Base-by-base conservation (phyloP, 92 coral and sea anemone species). In the Epizoanthus rinbou region DNA sequence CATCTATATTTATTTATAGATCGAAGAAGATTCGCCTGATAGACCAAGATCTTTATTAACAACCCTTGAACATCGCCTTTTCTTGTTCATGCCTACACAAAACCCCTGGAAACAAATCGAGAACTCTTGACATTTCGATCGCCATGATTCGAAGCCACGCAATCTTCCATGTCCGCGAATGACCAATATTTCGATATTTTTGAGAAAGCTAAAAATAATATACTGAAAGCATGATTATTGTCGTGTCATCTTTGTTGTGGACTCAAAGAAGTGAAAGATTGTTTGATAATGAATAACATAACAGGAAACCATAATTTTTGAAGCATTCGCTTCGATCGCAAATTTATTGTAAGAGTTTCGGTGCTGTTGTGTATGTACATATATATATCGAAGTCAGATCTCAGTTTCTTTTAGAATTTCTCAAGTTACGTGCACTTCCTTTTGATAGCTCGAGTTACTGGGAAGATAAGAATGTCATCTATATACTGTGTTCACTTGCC, bases 101-200 rank as follows among this genome's bases (percentile, higher is more conserved):
- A 39, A 78, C 43, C 82, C 50, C 53, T 60, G 35, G 70, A 43
- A 62, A 50, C 71, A 63, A 25, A 78, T 78, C 7, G 47, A 43
- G 5, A 21, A 59, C 69, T 60, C 57, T 78, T 78, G 82, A 78
- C 82, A 78, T 78, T 22, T 62, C 68, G 18, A 43, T 78, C 71
- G 60, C 56, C 70, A 22, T 35, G 76, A 19, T 71, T 71, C 66
- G 57, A 22, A 35, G 21, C 69, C 16, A n/a, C 69, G 10, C 69
- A 19, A 15, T 43, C 24, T 70, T 15, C 76, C 35, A 6, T 11
- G 13, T 33, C 63, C 47, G 24, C 57, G 64, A 62, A 31, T 39
- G 65, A 69, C 82, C 82, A 78, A 59, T 78, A 78, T 63, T 78
- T 60, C 23, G 24, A 78, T 23, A 16, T 59, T 35, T 58, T 60